Conservation (phyloP, 2,113 vertebrate genomes). For the Microcebus murinus region DNA sequence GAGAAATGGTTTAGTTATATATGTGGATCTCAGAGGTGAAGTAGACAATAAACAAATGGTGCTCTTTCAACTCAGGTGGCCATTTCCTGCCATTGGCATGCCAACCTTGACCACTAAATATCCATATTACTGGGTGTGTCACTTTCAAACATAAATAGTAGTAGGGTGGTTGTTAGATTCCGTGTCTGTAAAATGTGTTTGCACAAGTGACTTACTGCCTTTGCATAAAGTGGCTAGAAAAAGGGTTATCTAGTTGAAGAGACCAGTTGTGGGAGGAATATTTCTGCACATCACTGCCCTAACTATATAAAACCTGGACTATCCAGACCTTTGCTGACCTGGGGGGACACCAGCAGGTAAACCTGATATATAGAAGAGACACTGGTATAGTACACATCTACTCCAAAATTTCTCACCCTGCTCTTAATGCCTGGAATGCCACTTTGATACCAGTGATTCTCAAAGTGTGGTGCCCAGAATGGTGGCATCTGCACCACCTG, state of each 20-base stretch:
- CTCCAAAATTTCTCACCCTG: not conserved
- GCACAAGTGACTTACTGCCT: not conserved
- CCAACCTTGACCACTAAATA: not conserved
- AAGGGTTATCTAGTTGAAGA: not conserved
- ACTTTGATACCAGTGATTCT: not conserved
- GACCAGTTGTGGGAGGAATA: not conserved
- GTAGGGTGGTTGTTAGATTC: not conserved
- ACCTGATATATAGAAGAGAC: not conserved
- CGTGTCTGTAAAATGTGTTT: not conserved
- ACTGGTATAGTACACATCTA: not conserved
- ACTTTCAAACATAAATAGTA: not conserved
- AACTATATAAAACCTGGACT: not conserved
- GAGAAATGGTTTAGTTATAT: not conserved
- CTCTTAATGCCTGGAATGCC: not conserved
- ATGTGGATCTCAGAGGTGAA: not conserved
- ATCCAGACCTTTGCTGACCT: not conserved
- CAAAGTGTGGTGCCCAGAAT: not conserved
- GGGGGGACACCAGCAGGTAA: not conserved
- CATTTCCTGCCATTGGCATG: not conserved
- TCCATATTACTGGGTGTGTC: not conserved
- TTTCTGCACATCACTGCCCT: not conserved
- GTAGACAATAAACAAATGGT: not conserved
- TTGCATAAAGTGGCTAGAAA: not conserved
- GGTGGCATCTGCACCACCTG: not conserved
- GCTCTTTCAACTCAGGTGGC: not conserved